Base-by-base conservation (phyloP, 1,140 invertebrate genomes). In the Meloidogyne floridensis region DNA sequence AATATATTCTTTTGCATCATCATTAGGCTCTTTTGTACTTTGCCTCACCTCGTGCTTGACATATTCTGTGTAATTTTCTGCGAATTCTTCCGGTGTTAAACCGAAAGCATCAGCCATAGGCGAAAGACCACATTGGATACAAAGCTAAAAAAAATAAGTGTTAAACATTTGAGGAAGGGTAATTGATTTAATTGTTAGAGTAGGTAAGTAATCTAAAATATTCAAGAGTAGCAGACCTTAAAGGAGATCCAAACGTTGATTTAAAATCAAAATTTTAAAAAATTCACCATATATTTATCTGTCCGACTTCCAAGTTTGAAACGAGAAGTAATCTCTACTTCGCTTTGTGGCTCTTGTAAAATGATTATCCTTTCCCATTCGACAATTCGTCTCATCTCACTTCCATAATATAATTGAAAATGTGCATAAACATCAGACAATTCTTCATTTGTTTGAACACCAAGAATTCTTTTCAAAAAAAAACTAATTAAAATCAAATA, bases 31-130 rank as follows among this genome's bases (percentile, higher is more conserved):
- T 2, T 93, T 92, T 0, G 93, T 92, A 84, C 95, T 94, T 91
- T 98, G 96, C 73, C 97, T 95, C 2, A 98, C 95, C 89, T 99
- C 96, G 90, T 98, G 95, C n/a, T 95, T 92, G 90, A 96, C 96
- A 88, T 98, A 96, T 1, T 95, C 92, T 0, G 82, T 84, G 15
- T 98, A 91, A 91, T 99, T 99, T 91, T 98, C 96, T 3, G 95
- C 96, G 91, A 97, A 98, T 89, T 98, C 94, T 88, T 97, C 95
- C 0, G 97, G 95, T 2, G 93, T 94, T n/a, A 99, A 91, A 84
- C 97, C 98, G 91, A 98, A 98, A 83, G 93, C 54, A 13, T 70
- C 74, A 15, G 85, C 88, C 9, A 90, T 42, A 8, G 79, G 80
- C 10, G 80, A 84, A 6, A 88, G 83, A 15, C 87, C 87, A 69